phyloP scores from a whole-genome alignment of 1,140 invertebrate species.

The Triops cancriformis region DNA sequence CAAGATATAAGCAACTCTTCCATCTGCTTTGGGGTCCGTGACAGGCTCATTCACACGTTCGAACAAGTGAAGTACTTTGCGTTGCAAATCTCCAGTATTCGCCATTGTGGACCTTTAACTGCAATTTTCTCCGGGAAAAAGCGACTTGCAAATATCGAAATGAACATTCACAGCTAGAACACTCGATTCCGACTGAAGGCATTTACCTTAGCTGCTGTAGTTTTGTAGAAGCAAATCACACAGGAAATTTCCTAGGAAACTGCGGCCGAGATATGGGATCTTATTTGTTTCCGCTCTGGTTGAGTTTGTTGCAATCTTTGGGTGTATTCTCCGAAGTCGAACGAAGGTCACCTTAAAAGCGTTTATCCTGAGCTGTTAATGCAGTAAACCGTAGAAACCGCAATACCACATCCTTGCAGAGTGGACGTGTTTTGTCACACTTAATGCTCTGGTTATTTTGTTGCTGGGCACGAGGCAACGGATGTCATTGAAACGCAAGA shows the following conservation, averaged over 20 bases:
- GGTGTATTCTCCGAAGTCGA: neutral
- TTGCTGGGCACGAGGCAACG: neutral
- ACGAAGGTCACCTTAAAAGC: neutral
- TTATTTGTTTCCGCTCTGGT: neutral
- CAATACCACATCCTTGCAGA: neutral
- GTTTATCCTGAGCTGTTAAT: neutral
- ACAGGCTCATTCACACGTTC: slow-evolving; percentile 21
- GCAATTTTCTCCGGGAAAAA: neutral
- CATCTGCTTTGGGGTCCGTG: slow-evolving; percentile 7
- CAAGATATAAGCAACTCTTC: neutral
- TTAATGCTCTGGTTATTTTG: neutral
- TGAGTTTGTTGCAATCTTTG: neutral
- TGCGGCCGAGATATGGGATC: neutral
- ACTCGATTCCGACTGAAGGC: neutral
- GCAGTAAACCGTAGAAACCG: neutral
- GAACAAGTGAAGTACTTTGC: slow-evolving; percentile 18
- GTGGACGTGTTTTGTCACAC: too few relatives aligned
- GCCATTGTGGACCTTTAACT: neutral
- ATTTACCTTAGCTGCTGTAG: neutral
- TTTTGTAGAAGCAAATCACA: neutral
- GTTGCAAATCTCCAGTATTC: neutral
- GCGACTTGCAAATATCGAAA: neutral
- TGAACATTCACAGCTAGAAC: neutral
- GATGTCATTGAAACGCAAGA: neutral
- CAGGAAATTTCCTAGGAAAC: neutral